Conservation (phyloP, 1,140 invertebrate genomes). For the Carposina sasakii region DNA sequence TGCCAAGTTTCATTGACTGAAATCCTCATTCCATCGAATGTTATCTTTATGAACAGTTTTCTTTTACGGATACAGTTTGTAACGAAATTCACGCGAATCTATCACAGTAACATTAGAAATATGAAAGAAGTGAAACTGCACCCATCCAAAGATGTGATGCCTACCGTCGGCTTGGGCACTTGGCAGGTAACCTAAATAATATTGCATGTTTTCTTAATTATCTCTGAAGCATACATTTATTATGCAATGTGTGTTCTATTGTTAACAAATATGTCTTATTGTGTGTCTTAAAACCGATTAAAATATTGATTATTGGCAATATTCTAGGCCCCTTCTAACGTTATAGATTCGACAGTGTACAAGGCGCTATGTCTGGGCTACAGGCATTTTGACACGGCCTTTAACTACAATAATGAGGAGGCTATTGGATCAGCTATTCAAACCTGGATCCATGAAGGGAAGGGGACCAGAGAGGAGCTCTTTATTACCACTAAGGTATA, state of each 20-base stretch:
- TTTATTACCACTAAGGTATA: slow-evolving; percentile 89
- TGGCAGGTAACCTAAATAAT: slow-evolving; percentile 88
- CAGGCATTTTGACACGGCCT: slow-evolving; percentile 87
- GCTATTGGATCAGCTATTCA: slow-evolving; percentile 84
- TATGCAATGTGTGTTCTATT: too few relatives aligned
- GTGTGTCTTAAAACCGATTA: too few relatives aligned
- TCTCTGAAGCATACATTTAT: too few relatives aligned
- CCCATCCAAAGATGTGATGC: slow-evolving; percentile 76
- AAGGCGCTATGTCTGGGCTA: slow-evolving; percentile 78
- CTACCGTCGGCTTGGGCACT: slow-evolving; percentile 83
- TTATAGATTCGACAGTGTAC: slow-evolving; percentile 80
- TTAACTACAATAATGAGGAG: slow-evolving; percentile 87
- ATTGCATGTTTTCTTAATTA: too few relatives aligned
- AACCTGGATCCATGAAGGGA: slow-evolving; percentile 80
- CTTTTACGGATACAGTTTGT: slow-evolving; percentile 17
- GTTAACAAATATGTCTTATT: too few relatives aligned
- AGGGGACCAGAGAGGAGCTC: slow-evolving; percentile 82
- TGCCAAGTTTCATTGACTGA: slow-evolving; percentile 43
- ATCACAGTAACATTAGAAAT: slow-evolving; percentile 30
- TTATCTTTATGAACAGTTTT: slow-evolving; percentile 29
- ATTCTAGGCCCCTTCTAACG: slow-evolving; percentile 77
- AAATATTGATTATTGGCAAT: slow-evolving; percentile 9
- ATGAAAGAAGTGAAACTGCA: slow-evolving; percentile 55
- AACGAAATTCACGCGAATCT: slow-evolving; percentile 16
- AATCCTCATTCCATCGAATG: slow-evolving; percentile 35